Conservation (phyloP, 2,888 invertebrate genomes). For the Petrophora chlorosata region DNA sequence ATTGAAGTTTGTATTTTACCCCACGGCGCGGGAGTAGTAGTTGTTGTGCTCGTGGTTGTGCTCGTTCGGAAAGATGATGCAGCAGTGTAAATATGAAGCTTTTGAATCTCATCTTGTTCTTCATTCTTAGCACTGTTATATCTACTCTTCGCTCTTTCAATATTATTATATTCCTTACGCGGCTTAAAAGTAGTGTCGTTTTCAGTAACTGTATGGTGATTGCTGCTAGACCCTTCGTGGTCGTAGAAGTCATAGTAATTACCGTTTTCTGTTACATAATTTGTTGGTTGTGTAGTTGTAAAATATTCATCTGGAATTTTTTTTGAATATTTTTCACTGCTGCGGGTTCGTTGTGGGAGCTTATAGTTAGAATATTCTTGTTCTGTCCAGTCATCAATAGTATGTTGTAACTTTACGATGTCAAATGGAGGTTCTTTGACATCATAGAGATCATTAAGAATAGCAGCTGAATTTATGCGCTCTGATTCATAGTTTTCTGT, state of each 20-base stretch:
- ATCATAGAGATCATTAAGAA: slow-evolving; percentile 68
- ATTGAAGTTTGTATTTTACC: slow-evolving; percentile 87
- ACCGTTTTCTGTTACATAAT: slow-evolving; percentile 56
- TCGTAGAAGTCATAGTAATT: slow-evolving; percentile 71
- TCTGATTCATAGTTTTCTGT: slow-evolving; percentile 80
- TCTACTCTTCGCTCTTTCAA: slow-evolving; percentile 61
- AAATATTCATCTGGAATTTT: slow-evolving; percentile 91
- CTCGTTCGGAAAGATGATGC: slow-evolving; percentile 69
- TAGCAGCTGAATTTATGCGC: slow-evolving; percentile 68
- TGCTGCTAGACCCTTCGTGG: slow-evolving; percentile 76
- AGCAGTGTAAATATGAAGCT: slow-evolving; percentile 70
- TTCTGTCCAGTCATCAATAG: slow-evolving; percentile 93
- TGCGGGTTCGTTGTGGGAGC: slow-evolving; percentile 76
- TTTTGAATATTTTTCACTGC: slow-evolving; percentile 86
- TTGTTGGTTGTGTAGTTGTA: slow-evolving; percentile 83
- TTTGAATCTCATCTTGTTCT: slow-evolving; percentile 55
- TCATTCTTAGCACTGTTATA: slow-evolving; percentile 55
- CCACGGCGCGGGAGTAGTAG: slow-evolving; percentile 84
- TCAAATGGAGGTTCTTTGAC: slow-evolving; percentile 86
- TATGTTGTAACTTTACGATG: slow-evolving; percentile 89
- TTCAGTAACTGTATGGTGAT: slow-evolving; percentile 67
- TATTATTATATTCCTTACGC: slow-evolving; percentile 64
- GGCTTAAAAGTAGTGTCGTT: slow-evolving; percentile 49
- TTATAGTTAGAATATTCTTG: slow-evolving; percentile 86
- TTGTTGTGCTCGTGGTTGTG: slow-evolving; percentile 51